Base-by-base conservation (phyloP, 2,888 invertebrate species). In the Thymelicus lineola region DNA sequence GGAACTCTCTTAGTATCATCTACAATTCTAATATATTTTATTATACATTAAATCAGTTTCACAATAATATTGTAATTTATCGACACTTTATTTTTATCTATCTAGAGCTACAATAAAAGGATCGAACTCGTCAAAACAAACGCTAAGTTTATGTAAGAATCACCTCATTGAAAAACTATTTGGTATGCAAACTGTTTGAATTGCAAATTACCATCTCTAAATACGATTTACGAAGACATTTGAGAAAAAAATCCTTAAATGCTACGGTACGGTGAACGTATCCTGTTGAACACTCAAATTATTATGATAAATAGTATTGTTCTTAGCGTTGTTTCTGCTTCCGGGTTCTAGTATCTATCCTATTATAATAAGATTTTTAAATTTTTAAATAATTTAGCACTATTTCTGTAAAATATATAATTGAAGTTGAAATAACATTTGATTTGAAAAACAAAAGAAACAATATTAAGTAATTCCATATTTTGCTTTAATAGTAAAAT, bases 201-300 rank as follows among this genome's bases (percentile, higher is more conserved):
- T 68, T 68, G 68, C 62, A 68, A 68, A 63, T 69, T 38, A 58
- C 28, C 68, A 36, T 46, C 36, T 57, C 61, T 50, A 67, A 42
- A 62, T 62, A 63, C 68, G 42, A 58, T 63, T 58, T 63, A 35
- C 48, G 35, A 35, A 14, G 38, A 63, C 15, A 48, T 63, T 69
- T 63, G 14, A 15, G 15, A 62, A 62, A 45, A 55, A 61, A 61
- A 15, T 38, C 50, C 28, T 35, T 4, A 28, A 61, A 55, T 55
- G 60, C 42, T 42, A 60, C 12, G 53, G 42, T 53, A 38, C 15
- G 42, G 28, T 9, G 42, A 53, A 7, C 15, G 15, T 45, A 53
- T 67, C 66, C 59, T 66, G 58, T 36, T 66, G 12, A 12, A 17
- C 5, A 53, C 17, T 50, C 20, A 53, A 20, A 53, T 53, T 20